A percentile compares a stretch with the other conserved stretches of the same genome.
Evolutionary conservation across 2,888 invertebrate genomes (phyloP).

Genomic region (Lamellibrachia columna): DNA sequence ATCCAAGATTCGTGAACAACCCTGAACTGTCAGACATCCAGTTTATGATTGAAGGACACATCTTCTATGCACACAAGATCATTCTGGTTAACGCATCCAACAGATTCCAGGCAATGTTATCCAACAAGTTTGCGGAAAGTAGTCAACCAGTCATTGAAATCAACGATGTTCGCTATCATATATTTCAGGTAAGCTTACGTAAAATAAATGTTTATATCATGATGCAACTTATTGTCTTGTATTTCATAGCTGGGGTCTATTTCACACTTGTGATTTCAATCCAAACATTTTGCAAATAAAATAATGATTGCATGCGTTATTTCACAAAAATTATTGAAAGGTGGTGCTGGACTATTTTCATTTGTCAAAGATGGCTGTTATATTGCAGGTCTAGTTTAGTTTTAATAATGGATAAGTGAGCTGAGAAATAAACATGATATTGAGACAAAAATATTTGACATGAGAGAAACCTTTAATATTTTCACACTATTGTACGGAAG

Average conservation of each 20-base stretch:
- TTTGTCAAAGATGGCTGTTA: neutral
- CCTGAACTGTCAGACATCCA: conserved; percentile 91
- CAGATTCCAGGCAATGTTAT: conserved; percentile 85
- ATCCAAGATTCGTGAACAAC: conserved; percentile 93
- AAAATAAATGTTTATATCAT: neutral
- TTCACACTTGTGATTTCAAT: neutral
- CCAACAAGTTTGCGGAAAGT: conserved; percentile 68
- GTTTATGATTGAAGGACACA: conserved; percentile 87
- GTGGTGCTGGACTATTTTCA: neutral
- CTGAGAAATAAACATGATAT: conserved; percentile 11
- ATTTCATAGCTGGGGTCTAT: neutral
- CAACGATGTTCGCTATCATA: conserved; percentile 90
- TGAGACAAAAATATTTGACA: neutral
- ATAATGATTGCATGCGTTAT: neutral
- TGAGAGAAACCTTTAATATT: neutral
- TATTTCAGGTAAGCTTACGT: conserved; percentile 79
- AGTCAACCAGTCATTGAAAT: conserved; percentile 82
- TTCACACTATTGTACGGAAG: neutral
- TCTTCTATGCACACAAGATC: conserved; percentile 94
- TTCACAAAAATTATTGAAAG: neutral
- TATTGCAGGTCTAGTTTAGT: neutral
- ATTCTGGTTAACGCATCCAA: conserved; percentile 90
- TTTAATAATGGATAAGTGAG: neutral
- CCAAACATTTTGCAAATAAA: neutral
- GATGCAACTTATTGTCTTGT: conserved; percentile 17